A percentile compares a stretch with the other conserved stretches of the same genome.
These are phyloP conservation scores for Vulpes ferrilata DNA, from an alignment of 2,113 vertebrate genomes.

Conservation along the genomic window DNA sequence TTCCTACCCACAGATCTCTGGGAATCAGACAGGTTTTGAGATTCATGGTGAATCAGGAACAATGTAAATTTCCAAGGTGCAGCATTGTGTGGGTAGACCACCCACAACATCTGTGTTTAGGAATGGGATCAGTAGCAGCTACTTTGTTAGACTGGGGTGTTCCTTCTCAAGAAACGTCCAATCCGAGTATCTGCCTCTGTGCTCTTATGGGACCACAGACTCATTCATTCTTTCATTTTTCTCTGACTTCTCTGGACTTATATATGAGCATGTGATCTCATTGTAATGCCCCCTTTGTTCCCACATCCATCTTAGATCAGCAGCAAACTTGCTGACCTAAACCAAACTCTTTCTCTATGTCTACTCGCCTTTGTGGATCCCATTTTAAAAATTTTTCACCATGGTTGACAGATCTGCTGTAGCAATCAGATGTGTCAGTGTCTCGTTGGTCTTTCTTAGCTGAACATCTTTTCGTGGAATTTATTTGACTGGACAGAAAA, in stretches of 20 bases:
- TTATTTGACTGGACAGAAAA: conserved; percentile 58
- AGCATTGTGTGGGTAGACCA: not conserved
- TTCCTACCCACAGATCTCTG: not conserved
- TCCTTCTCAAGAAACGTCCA: not conserved
- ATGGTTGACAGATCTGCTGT: not conserved
- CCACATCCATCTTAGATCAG: not conserved
- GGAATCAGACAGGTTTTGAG: not conserved
- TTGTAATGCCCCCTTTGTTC: not conserved
- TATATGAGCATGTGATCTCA: not conserved
- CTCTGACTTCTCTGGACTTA: not conserved
- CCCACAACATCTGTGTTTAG: fast-evolving
- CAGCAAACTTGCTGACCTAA: not conserved
- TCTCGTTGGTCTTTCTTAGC: not conserved
- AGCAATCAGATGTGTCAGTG: not conserved
- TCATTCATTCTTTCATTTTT: not conserved
- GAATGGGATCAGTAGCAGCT: no score
- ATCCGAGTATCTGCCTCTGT: no score
- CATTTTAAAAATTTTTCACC: conserved; percentile 13
- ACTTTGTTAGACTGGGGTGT: no score
- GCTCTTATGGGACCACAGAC: fast-evolving
- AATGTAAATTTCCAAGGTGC: not conserved
- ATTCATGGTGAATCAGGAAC: not conserved
- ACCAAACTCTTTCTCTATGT: not conserved
- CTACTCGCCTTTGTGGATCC: not conserved
- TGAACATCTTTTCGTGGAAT: conserved; percentile 55